Conservation (phyloP, 2,113 vertebrate species). For the Emydocephalus ijimae region DNA sequence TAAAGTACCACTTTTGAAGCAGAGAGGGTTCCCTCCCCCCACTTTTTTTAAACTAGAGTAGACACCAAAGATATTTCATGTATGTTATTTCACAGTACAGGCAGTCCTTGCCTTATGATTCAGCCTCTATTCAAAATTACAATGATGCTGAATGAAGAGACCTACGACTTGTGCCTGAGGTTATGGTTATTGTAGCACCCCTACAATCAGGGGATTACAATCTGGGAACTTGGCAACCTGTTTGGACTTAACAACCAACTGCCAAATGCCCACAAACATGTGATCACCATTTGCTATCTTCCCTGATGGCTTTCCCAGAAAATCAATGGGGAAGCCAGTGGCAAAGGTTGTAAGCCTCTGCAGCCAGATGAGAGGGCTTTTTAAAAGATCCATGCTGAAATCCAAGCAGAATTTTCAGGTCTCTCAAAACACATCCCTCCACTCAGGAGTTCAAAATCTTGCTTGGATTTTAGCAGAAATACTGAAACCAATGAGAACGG, state of each 20-base stretch:
- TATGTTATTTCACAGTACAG: neutral
- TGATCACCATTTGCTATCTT: neutral
- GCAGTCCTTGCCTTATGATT: neutral
- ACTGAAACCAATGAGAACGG: neutral
- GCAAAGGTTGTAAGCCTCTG: neutral
- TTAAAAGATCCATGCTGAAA: neutral
- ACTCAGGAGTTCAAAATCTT: neutral
- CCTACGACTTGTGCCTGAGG: neutral
- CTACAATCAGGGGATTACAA: neutral
- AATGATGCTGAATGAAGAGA: neutral
- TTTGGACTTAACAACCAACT: neutral
- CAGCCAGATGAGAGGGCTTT: neutral
- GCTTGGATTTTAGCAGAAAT: neutral
- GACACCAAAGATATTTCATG: slow-evolving; percentile 45
- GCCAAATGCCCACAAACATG: neutral
- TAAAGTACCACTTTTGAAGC: slow-evolving; percentile 18
- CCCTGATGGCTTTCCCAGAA: neutral
- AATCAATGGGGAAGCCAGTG: neutral
- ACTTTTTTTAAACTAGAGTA: neutral
- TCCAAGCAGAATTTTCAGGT: neutral
- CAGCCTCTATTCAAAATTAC: neutral
- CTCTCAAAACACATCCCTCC: neutral
- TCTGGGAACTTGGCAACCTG: neutral
- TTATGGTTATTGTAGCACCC: neutral
- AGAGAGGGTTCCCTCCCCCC: slow-evolving; percentile 38